Evolutionary conservation across 2,888 invertebrate genomes (phyloP), one percentile per base, ranked within the genome.

Genomic region (Brachylomia viminalis): DNA sequence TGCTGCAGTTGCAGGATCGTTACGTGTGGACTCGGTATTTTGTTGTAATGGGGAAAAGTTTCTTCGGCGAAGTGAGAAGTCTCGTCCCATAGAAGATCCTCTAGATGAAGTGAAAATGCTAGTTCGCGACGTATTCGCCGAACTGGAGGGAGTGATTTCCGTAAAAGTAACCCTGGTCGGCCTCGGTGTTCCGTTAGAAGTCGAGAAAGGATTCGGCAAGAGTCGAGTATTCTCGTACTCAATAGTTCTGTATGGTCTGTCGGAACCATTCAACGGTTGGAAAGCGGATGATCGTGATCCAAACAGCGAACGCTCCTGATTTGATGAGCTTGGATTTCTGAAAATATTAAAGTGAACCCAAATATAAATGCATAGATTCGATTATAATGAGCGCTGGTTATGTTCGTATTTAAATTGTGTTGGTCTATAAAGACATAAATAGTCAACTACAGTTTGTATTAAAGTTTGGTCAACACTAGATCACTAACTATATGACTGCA

Each of bases 251-350:
- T 92, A 92, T 6, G 93, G 89, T 59, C 95, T 88, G 30, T 93
- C 90, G 6, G 90, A 83, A 56, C 95, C 94, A 47, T 88, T 92
- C 6, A 96, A 81, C 3, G 95, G 96, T 78, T 95, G 95, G 85
- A 96, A 96, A 56, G 96, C 96, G 11, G 96, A 96, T 13, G 94
- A 91, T 80, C 94, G 91, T 15, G 95, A 95, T 59, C 95, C 94
- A 83, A 96, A 95, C 66, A 90, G 87, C 20, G 94, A 91, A 80
- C 92, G 92, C 81, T 94, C 93, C 75, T 87, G 92, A 75, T 88
- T 89, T 17, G 92, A 72, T 33, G 91, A 84, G 69, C 90, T 91
- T 86, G 91, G 91, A 86, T 87, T 92, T 86, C 95, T 95, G 91
- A 67, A 70, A 79, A 30, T 8, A 62, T 68, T 10, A 76, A 54